These are phyloP conservation scores for Gallinago stenura DNA, from an alignment of 2,797 vertebrate species.

Conservation along the genomic window DNA sequence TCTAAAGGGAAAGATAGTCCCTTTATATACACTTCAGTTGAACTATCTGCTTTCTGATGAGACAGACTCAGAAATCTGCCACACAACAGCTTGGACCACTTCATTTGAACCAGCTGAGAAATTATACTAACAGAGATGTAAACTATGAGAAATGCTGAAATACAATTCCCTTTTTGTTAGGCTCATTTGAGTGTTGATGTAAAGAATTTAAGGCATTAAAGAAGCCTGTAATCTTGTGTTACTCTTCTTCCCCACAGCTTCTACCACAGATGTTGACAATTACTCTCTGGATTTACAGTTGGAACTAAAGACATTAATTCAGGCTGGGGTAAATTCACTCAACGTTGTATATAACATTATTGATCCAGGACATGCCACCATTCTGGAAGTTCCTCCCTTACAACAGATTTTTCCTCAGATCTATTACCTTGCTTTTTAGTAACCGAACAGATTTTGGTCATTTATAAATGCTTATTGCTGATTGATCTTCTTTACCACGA, in stretches of 20 bases:
- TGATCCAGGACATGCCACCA: background rate
- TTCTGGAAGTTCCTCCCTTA: background rate
- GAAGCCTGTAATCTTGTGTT: background rate
- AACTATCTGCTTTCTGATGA: background rate
- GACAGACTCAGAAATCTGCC: background rate
- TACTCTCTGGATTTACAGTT: background rate
- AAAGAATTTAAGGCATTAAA: background rate
- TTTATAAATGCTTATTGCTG: background rate
- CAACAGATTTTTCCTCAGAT: background rate
- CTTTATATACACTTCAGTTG: background rate
- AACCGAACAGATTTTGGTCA: background rate
- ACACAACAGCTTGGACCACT: background rate
- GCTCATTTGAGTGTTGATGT: background rate
- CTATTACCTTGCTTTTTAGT: background rate
- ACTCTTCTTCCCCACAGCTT: background rate
- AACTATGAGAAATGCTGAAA: background rate
- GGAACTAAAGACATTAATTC: background rate
- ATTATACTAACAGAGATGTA: background rate
- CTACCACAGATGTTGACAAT: background rate
- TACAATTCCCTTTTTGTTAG: background rate
- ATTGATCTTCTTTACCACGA: background rate
- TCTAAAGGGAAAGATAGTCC: background rate
- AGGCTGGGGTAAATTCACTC: background rate
- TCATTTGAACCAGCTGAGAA: background rate
- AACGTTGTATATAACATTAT: accelerated